phyloP scores from a whole-genome alignment of 92 coral and sea anemone genomes.

The Bergia puertoricense region DNA sequence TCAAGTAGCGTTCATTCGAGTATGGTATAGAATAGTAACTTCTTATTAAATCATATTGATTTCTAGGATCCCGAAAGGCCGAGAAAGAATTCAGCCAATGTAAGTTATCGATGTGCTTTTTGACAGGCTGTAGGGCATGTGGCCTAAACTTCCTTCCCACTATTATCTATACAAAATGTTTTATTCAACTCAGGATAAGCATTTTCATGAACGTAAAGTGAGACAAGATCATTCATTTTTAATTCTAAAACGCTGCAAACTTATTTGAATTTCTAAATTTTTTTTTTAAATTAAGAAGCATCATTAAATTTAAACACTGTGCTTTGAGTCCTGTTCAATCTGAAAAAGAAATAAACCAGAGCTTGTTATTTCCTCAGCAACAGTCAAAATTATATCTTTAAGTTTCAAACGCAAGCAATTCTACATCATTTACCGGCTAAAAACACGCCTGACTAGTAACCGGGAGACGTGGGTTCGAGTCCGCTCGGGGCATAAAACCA shows the following conservation, averaged over 20 bases:
- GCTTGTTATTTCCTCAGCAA: not conserved
- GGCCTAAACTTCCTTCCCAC: not conserved
- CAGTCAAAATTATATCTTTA: not conserved
- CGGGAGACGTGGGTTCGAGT: too few species aligned
- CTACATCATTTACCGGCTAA: too few species aligned
- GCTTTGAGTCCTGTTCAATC: not conserved
- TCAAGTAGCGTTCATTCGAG: not conserved
- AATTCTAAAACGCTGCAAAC: not conserved
- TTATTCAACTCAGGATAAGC: not conserved
- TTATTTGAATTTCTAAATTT: not conserved
- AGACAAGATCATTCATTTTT: not conserved
- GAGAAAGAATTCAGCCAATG: constrained; percentile 1
- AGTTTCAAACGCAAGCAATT: not conserved
- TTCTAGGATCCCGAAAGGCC: constrained; percentile 2
- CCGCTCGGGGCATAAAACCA: too few species aligned
- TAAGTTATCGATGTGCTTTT: not conserved
- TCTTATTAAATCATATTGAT: not conserved
- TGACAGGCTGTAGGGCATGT: not conserved
- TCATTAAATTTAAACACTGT: not conserved
- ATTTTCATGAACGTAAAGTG: not conserved
- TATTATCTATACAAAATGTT: not conserved
- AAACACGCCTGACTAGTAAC: too few species aligned
- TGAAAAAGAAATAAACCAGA: not conserved
- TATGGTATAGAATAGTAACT: not conserved
- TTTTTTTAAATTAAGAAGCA: not conserved